Base-by-base conservation (phyloP, 2,113 vertebrate genomes). In the Lipophrys pholis region DNA sequence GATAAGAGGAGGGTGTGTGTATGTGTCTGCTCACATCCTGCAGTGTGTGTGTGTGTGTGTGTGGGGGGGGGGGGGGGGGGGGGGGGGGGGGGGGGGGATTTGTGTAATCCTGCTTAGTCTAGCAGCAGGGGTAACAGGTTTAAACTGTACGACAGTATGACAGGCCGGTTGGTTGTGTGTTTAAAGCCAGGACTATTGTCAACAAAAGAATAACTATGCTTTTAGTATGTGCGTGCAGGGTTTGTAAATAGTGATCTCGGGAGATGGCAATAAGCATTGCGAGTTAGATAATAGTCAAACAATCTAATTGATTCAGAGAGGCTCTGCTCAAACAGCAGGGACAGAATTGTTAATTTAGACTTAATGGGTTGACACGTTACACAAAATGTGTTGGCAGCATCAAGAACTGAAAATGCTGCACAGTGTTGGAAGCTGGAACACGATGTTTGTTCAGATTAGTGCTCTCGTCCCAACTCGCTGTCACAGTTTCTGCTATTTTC, bases 41-140 rank as follows among this genome's bases (percentile, higher is more conserved):
- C 36, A 49, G 72, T 52, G 21, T 30, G 41, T 17, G 39, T 42
- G n/a, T 72, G 42, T 51, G 63, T 48, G 55, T 80, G 61, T 68
- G 69, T 62, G 38, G 54, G 49, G 21, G 21, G 21, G 54, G 49
- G 64, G 46, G 58, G 58, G 38, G 56, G 73, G 83, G 64, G 46
- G 58, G 38, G 54, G 49, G 21, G 21, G 21, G 54, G 49, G 64
- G 46, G 58, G 58, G 38, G 56, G 73, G 83, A 79, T 50, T 71
- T 4, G 21, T 61, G 76, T 92, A 90, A 92, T 91, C 89, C 89
- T 53, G 69, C 81, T 88, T 84, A 83, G 85, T 73, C 79, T 73
- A 83, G 77, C 73, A 77, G 82, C 85, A 83, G 87, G 50, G 73
- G 70, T 43, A 70, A 76, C 70, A 69, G 74, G 62, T 83, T 81